Evolutionary conservation across 2,888 invertebrate genomes (phyloP), one percentile per base, ranked within the genome.

Genomic region (Bedellia somnulentella): DNA sequence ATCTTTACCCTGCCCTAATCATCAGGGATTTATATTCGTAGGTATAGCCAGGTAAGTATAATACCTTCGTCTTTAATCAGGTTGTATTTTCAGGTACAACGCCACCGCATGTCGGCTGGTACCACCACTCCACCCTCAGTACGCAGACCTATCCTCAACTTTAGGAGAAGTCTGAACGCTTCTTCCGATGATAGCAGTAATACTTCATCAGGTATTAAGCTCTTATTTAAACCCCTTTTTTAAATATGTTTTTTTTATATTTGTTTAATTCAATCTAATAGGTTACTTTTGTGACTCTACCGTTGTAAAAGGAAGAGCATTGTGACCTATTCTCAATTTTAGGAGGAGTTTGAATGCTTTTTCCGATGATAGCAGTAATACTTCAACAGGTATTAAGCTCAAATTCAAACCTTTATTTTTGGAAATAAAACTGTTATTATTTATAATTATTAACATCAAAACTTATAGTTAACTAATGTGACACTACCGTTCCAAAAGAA

Each of bases 81-180:
- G n/a, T n/a, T n/a, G 16, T 6, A 12, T 18, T 5, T 2, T n/a
- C 49, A 85, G 83, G 83, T 80, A 29, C 91, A 92, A 68, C 77
- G 93, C 43, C 90, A 92, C 51, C 81, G 93, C 35, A 93, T 95
- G 49, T 92, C 93, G 30, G 86, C 86, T 10, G 85, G 85, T 3
- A 83, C 86, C 35, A 83, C 85, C 2, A 89, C 89, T 1, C 88
- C 89, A 12, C 88, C 89, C 1, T 81, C 86, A 1, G 84, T 83
- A 27, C 79, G 87, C 36, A 75, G 87, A 36, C 87, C 87, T 2
- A 86, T 87, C 25, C 76, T 85, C 2, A 84, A 86, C 54, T 87
- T 84, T 45, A 79, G 84, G 39, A 73, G 87, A 35, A 86, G 85
- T 37, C 59, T 87, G 16, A 85, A 87, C 46, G 84, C 87, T 4